phyloP scores from a whole-genome alignment of 2,113 vertebrate genomes.

The Rhinogobius similis region DNA sequence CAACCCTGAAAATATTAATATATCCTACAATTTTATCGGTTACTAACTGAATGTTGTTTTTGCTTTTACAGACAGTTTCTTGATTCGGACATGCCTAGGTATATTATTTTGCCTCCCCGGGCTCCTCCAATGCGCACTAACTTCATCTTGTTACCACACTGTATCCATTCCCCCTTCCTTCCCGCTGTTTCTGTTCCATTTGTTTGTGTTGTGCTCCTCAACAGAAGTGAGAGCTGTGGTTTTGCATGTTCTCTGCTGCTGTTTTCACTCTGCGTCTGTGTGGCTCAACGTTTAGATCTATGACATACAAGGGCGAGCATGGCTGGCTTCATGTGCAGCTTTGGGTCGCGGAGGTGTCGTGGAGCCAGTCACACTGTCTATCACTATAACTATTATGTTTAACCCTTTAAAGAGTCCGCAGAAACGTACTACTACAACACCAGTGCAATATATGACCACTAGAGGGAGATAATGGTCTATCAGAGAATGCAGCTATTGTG shows the following conservation, averaged over 20 bases:
- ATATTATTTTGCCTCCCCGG: constrained; percentile 79
- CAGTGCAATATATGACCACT: constrained; percentile 20
- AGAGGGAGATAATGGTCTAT: constrained; percentile 51
- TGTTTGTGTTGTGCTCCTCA: constrained; percentile 24
- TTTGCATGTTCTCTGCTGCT: constrained; percentile 49
- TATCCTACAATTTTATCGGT: constrained; percentile 67
- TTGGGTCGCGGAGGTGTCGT: constrained; percentile 62
- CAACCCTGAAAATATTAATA: constrained; percentile 9
- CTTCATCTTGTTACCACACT: constrained; percentile 37
- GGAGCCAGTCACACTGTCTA: constrained; percentile 43
- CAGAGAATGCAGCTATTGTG: neutral
- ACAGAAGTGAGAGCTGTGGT: constrained; percentile 35
- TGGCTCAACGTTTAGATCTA: constrained; percentile 40
- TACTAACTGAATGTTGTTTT: constrained; percentile 95
- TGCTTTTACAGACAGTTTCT: constrained; percentile 99
- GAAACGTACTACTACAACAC: no score
- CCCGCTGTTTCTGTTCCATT: constrained; percentile 38
- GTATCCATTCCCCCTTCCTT: constrained; percentile 18
- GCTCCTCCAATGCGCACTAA: constrained; percentile 46
- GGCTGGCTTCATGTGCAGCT: constrained; percentile 65
- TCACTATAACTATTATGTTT: neutral
- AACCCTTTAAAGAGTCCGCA: neutral
- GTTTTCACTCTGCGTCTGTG: constrained; percentile 45
- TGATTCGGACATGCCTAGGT: constrained; percentile 99
- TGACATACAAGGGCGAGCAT: constrained; percentile 62